phyloP scores from a whole-genome alignment of 1,140 invertebrate genomes.

The Drosophila novamexicana region DNA sequence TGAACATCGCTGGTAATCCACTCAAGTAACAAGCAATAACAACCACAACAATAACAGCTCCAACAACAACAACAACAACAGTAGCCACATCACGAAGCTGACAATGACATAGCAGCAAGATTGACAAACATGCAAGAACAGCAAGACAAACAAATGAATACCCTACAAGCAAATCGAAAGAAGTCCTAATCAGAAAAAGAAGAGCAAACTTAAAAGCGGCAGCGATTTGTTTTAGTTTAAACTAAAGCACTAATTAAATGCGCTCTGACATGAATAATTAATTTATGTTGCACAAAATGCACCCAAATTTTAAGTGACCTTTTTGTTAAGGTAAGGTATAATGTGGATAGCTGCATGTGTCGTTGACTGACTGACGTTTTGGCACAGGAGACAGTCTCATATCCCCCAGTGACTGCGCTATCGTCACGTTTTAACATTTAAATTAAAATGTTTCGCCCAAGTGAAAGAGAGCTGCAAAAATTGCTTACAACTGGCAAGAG shows the following conservation, averaged over 20 bases:
- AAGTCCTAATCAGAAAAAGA: not conserved
- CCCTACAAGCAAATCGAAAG: slow-evolving; percentile 22
- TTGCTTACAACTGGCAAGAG: slow-evolving; percentile 51
- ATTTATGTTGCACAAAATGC: no score
- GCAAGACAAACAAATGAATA: slow-evolving; percentile 36
- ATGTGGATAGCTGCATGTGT: slow-evolving; percentile 30
- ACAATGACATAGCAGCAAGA: slow-evolving; percentile 45
- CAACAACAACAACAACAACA: slow-evolving; percentile 41
- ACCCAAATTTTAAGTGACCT: no score
- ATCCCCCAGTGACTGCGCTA: slow-evolving; percentile 55
- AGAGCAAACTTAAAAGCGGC: not conserved
- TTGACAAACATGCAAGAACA: slow-evolving; percentile 25
- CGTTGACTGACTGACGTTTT: slow-evolving; percentile 53
- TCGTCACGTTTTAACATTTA: slow-evolving; percentile 81
- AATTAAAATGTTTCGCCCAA: slow-evolving; percentile 80
- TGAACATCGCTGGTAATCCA: slow-evolving; percentile 69
- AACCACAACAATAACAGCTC: slow-evolving; percentile 34
- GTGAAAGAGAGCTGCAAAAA: slow-evolving; percentile 50
- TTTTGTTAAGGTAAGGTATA: not conserved
- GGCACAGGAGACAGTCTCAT: slow-evolving; percentile 62
- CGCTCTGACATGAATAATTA: no score
- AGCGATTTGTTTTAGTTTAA: not conserved
- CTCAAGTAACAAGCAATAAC: slow-evolving; percentile 58
- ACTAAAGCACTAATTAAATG: not conserved
- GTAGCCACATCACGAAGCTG: slow-evolving; percentile 36